These are phyloP conservation scores for Mesorhabditis belari DNA, from an alignment of 2,888 invertebrate species.

Conservation along the genomic window DNA sequence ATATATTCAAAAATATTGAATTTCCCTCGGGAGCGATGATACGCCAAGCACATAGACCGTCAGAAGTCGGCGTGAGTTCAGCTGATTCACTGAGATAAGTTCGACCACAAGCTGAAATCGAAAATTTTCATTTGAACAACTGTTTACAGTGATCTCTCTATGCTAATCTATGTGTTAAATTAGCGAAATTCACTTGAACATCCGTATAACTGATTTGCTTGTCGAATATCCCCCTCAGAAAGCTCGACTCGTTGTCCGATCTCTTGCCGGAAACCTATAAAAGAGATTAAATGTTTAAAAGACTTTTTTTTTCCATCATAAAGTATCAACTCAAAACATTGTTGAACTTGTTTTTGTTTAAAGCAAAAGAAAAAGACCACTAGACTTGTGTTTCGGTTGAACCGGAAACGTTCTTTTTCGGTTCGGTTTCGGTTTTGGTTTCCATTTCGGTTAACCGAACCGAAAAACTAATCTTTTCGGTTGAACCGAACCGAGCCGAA, in stretches of 20 bases:
- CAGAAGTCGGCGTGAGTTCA: conserved; percentile 53
- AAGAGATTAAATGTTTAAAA: conserved; percentile 3
- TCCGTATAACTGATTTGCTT: conserved; percentile 89
- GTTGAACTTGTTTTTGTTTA: no score
- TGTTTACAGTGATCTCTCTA: no score
- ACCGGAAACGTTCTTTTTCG: no score
- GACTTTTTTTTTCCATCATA: no score
- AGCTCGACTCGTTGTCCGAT: conserved; percentile 89
- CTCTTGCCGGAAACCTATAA: conserved; percentile 67
- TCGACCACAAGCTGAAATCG: conserved; percentile 74
- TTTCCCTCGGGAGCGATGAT: conserved; percentile 97
- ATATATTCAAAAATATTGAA: conserved; percentile 83
- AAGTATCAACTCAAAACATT: no score
- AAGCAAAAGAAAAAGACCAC: no score
- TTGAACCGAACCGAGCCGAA: no score
- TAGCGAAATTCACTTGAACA: conserved; percentile 68
- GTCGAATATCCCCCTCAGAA: conserved; percentile 88
- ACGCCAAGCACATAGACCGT: conserved; percentile 77
- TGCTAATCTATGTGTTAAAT: neutral
- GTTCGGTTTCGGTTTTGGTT: no score
- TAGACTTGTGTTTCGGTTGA: no score
- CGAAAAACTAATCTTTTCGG: no score
- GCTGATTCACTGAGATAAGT: conserved; percentile 79
- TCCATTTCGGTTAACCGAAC: no score
- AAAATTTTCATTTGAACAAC: neutral